phyloP scores from a whole-genome alignment of 2,113 vertebrate species.

The Riparia riparia region DNA sequence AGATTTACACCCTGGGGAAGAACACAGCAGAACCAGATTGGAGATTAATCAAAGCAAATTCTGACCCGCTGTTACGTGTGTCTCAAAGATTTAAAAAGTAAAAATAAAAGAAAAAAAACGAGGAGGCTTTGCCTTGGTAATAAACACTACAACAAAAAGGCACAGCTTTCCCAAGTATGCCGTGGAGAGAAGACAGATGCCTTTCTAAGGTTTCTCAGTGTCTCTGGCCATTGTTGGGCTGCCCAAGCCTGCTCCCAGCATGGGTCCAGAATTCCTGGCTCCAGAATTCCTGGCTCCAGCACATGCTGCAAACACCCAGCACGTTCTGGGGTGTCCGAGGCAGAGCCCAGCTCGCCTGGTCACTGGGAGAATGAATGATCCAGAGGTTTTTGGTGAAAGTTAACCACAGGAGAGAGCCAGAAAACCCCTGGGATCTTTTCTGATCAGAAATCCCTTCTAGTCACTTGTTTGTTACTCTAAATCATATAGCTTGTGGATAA shows the following conservation, averaged over 20 bases:
- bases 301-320: not conserved
- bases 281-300: not conserved
- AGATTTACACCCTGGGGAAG: conserved; percentile 1
- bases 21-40: not conserved
- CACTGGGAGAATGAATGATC: not conserved
- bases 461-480: not conserved
- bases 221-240: not conserved
- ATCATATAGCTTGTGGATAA: not conserved
- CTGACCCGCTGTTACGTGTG: not conserved
- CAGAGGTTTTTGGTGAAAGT: not conserved
- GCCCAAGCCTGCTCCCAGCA: not conserved
- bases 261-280: not conserved
- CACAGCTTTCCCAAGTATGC: not conserved
- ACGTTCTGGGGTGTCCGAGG: not conserved
- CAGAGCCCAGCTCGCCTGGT: not conserved
- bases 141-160: conserved; percentile 14
- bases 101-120: conserved; percentile 31
- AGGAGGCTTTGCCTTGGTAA: not conserved
- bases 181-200: not conserved
- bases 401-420: not conserved
- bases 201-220: not conserved
- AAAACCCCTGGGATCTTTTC: not conserved
- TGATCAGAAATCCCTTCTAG: not conserved
- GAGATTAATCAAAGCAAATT: conserved; percentile 41
- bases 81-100: conserved; percentile 12